Evolutionary conservation across 2,888 invertebrate species (phyloP).

Genomic region (Caenorhabditis angaria): DNA sequence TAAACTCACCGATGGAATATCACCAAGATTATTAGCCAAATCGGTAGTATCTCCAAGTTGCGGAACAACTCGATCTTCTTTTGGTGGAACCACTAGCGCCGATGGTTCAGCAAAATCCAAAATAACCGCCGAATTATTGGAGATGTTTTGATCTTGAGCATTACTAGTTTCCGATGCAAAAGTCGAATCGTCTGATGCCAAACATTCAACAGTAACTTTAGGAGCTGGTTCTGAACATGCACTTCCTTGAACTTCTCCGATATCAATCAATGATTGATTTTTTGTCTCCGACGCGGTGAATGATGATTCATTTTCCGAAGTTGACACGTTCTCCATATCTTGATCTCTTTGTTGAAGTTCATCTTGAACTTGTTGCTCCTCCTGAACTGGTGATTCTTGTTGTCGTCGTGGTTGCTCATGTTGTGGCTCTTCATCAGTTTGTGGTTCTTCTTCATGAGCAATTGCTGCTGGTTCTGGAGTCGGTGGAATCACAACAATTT

Average conservation of each 20-base stretch:
- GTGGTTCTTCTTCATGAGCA: conserved; percentile 16
- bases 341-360: no score
- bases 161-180: no score
- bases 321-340: no score
- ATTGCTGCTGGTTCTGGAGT: conserved; percentile 42
- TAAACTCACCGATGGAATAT: not conserved
- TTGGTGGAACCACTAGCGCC: not conserved
- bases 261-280: no score
- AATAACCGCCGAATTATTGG: not conserved
- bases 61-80: not conserved
- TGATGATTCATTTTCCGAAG: not conserved
- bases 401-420: no score
- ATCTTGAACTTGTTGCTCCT: no score
- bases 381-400: no score
- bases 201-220: no score
- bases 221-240: no score
- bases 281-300: not conserved
- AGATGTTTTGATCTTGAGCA: not conserved
- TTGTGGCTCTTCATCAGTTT: no score
- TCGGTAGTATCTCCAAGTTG: not conserved
- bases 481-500: conserved; percentile 36
- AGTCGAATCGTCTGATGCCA: no score
- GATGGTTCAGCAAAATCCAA: not conserved
- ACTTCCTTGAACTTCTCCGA: no score
- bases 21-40: not conserved